These are phyloP conservation scores for Blastomussa wellsi DNA, from an alignment of 92 coral and sea anemone genomes.

Conservation along the genomic window DNA sequence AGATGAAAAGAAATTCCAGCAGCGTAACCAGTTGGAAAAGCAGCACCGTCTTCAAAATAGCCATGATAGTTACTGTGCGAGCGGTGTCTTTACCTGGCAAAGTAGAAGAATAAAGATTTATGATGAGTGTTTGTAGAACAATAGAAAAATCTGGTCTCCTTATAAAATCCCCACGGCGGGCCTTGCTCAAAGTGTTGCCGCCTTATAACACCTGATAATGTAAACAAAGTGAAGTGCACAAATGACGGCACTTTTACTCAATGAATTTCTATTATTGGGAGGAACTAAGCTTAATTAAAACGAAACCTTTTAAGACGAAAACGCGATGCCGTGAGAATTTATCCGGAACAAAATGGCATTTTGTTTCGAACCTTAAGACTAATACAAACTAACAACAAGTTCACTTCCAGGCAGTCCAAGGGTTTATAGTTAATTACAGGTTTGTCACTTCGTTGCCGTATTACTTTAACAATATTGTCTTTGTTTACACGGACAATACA, in stretches of 20 bases:
- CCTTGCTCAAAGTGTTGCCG: constrained; percentile 36
- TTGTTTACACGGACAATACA: constrained; percentile 27
- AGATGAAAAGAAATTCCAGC: constrained; percentile 7
- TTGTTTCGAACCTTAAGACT: too few species aligned
- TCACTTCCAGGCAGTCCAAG: not conserved
- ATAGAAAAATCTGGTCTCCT: constrained; percentile 21
- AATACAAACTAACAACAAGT: too few species aligned
- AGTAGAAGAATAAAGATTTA: constrained; percentile 31
- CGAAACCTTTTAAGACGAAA: not conserved
- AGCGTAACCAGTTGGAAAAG: constrained; percentile 10
- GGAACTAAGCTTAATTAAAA: constrained; percentile 20
- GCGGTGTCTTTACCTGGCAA: constrained; percentile 41
- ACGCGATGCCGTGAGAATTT: not conserved
- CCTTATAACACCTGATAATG: constrained; percentile 7
- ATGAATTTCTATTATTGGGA: constrained; percentile 19
- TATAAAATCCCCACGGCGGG: constrained; percentile 34
- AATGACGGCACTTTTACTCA: constrained; percentile 19
- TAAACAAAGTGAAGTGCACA: constrained; percentile 4
- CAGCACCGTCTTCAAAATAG: not conserved
- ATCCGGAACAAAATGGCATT: too few species aligned
- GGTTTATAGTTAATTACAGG: constrained; percentile 23
- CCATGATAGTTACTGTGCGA: constrained; percentile 17
- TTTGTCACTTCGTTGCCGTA: constrained; percentile 32
- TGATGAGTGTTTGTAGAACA: constrained; percentile 33
- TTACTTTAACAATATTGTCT: constrained; percentile 17